Evolutionary conservation across 2,888 invertebrate genomes (phyloP).

Genomic region (Thysanoteuthis rhombus): DNA sequence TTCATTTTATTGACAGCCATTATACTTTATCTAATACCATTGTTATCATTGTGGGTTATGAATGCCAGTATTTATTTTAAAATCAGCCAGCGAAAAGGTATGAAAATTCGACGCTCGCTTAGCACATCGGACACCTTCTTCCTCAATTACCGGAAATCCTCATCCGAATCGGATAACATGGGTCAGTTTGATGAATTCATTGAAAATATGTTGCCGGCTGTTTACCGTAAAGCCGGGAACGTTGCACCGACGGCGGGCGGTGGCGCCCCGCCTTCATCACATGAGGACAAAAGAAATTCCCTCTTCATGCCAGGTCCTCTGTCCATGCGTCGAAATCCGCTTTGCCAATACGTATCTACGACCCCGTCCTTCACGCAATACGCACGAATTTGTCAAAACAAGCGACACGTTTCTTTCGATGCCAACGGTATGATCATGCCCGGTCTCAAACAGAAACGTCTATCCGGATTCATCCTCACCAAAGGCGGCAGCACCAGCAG

Average conservation of each 20-base stretch:
- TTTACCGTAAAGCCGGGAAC: constrained; percentile 18
- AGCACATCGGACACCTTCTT: constrained; percentile 50
- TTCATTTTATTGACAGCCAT: constrained; percentile 45
- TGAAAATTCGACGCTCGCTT: constrained; percentile 56
- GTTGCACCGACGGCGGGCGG: not conserved
- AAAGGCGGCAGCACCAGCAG: constrained; percentile 18
- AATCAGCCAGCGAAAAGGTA: constrained; percentile 52
- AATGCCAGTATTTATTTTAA: constrained; percentile 56
- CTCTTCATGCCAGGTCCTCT: not conserved
- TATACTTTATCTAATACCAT: constrained; percentile 50
- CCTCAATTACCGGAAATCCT: constrained; percentile 48
- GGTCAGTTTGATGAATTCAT: constrained; percentile 16
- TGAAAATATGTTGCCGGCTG: not conserved
- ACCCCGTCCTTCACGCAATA: not conserved
- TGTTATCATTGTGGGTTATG: constrained; percentile 48
- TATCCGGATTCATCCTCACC: not conserved
- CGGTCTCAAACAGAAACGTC: not conserved
- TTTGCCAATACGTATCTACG: not conserved
- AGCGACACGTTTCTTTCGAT: constrained; percentile 20
- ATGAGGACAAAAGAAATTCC: constrained; percentile 13
- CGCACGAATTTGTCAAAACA: constrained; percentile 15
- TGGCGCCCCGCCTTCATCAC: not conserved
- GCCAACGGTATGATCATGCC: constrained; percentile 17
- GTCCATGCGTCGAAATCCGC: not conserved
- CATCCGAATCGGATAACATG: constrained; percentile 43